Evolutionary conservation across 64 coral and sea anemone species (phyloP).

Genomic region (Pocillopora damicornis): DNA sequence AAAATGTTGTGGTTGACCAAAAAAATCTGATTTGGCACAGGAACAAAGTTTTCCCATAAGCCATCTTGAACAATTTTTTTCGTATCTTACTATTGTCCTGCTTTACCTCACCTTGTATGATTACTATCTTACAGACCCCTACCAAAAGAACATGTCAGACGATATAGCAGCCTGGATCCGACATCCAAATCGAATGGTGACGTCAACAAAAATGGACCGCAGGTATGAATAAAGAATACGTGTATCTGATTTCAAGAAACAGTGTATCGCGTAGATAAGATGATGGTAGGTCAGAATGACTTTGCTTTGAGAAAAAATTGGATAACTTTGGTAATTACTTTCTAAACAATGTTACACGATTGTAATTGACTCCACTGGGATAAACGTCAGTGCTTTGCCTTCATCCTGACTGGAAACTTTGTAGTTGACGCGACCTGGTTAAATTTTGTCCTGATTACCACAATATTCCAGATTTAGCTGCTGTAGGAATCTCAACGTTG

Average conservation of each 20-base stretch:
- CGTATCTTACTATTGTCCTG: not conserved
- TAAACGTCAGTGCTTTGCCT: too few species aligned
- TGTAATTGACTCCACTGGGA: too few species aligned
- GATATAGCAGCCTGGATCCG: slow-evolving; percentile 1
- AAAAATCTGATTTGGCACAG: too few species aligned
- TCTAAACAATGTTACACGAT: too few species aligned
- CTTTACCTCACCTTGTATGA: not conserved
- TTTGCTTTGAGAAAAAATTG: not conserved
- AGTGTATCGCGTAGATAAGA: not conserved
- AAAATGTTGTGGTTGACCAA: too few species aligned
- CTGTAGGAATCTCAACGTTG: too few species aligned
- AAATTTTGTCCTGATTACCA: too few species aligned
- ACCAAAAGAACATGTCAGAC: not conserved
- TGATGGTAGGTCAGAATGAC: not conserved
- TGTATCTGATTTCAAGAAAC: not conserved
- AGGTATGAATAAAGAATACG: not conserved
- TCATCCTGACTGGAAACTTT: too few species aligned
- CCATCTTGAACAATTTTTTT: not conserved
- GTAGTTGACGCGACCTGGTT: too few species aligned
- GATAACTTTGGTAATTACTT: too few species aligned
- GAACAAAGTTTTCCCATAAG: too few species aligned
- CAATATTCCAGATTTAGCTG: too few species aligned
- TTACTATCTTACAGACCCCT: not conserved
- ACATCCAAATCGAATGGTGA: slow-evolving; percentile 29
- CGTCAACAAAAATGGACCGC: slow-evolving; percentile 29